Evolutionary conservation across 2,113 vertebrate species (phyloP).

Genomic region (Peromyscus maniculatus): DNA sequence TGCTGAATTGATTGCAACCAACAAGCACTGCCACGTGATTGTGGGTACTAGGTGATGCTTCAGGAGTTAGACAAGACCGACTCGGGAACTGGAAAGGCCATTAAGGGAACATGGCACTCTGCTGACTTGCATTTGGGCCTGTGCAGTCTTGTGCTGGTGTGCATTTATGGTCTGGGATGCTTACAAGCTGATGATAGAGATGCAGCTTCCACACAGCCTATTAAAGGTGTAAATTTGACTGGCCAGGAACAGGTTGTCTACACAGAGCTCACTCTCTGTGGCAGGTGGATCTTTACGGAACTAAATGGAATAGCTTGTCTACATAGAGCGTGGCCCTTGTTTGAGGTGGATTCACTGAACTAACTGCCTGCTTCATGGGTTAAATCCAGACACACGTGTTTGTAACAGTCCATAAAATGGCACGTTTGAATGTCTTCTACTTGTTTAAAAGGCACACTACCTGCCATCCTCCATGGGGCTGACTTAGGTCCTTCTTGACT

Average conservation of each 20-base stretch:
- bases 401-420: constrained; percentile 47
- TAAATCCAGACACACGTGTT: constrained; percentile 13
- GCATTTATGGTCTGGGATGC: constrained; percentile 31
- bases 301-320: constrained; percentile 30
- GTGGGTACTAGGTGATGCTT: not conserved
- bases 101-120: not conserved
- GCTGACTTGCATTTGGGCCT: constrained; percentile 37
- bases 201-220: not conserved
- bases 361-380: constrained; percentile 10
- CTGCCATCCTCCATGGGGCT: not conserved
- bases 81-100: not conserved
- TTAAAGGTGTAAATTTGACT: constrained; percentile 49
- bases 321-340: not conserved
- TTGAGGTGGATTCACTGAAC: not conserved
- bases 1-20: not conserved
- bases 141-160: not conserved
- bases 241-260: constrained; percentile 23
- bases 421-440: constrained; percentile 44
- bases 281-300: constrained; percentile 8
- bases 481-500: constrained; percentile 45
- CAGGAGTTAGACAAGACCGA: not conserved
- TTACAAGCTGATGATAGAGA: constrained; percentile 36
- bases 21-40: not conserved
- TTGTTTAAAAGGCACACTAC: constrained; percentile 44
- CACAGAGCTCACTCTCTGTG: not conserved